Percentiles rank a stretch among this genome's conserved stretches.
phyloP scores from a whole-genome alignment of 2,113 vertebrate genomes.

The Burhinus oedicnemus region DNA sequence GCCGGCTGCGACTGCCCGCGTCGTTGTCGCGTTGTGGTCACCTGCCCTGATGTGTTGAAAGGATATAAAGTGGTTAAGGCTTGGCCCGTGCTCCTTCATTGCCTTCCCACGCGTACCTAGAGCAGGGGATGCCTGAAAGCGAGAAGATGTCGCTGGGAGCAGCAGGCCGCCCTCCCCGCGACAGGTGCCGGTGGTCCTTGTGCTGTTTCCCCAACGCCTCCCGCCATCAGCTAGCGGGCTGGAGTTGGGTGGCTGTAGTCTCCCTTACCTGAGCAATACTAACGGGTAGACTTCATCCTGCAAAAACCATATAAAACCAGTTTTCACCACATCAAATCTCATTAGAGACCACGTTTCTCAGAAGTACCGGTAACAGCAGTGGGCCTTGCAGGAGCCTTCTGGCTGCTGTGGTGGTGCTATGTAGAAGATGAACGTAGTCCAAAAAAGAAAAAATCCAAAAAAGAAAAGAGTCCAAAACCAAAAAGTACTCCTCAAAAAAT shows the following conservation, averaged over 20 bases:
- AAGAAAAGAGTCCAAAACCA: not conserved
- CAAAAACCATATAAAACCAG: not conserved
- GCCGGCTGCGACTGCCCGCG: too few species aligned
- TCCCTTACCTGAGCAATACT: not conserved
- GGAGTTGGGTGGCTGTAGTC: not conserved
- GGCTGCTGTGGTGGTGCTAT: rapidly evolving
- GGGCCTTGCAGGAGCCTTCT: not conserved
- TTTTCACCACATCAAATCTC: not conserved
- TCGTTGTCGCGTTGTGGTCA: rapidly evolving
- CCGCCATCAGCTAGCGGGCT: rapidly evolving
- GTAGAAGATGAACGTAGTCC: not conserved
- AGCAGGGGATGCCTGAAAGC: too few species aligned
- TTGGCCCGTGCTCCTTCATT: rapidly evolving
- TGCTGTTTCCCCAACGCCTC: rapidly evolving
- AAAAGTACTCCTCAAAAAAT: not conserved
- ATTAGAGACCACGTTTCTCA: not conserved
- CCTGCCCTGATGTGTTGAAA: not conserved
- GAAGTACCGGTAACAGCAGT: rapidly evolving
- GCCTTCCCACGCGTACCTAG: rapidly evolving
- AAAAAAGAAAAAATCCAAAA: not conserved
- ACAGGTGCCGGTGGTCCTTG: too few species aligned
- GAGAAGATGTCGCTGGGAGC: not conserved
- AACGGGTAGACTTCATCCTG: not conserved
- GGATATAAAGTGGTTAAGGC: not conserved
- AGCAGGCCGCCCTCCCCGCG: rapidly evolving